Evolutionary conservation across 2,113 vertebrate species (phyloP), one percentile per base, ranked within the genome.

Genomic region (Chloropsis hardwickii): DNA sequence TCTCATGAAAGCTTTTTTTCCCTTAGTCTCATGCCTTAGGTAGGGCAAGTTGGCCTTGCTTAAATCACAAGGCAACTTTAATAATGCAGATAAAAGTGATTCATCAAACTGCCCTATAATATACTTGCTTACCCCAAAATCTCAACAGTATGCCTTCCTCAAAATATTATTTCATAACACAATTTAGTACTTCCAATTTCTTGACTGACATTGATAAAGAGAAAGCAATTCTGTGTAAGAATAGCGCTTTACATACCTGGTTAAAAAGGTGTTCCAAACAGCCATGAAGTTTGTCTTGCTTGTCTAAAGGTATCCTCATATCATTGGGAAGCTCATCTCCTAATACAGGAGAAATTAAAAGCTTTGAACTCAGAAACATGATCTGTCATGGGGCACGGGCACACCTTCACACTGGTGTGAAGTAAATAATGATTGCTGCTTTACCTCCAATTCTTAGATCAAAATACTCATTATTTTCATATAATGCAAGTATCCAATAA

Each of bases 261-360:
- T 99, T 99, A 93, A 99, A 99, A 82, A 99, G 99, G 86, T 99
- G 99, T 81, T 99, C 99, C 50, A 99, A 98, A 94, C 99, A 99
- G 85, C 99, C 99, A 2, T 99, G 99, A 18, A 99, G 98, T 92
- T 99, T 99, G 97, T 99, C 99, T 97, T 99, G 99, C 76, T 99
- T 99, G 96, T 99, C 99, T 7, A 98, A 98, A 14, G 99, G 97
- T 91, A 99, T 99, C 94, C 99, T 98, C 99, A 99, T 99, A 95
- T 99, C 99, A 96, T 97, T 99, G 5, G 99, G 99, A 93, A 99
- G 97, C 95, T 99, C 99, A 6, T 99, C 99, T 28, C 99, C 99
- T 99, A 86, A 86, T 13, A 20, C 70, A 54, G 21, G 27, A 48
- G 60, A 91, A 60, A 91, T 20, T 0, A 85, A 78, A 74, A 85